Percentiles rank a stretch among this genome's conserved stretches.
Evolutionary conservation across 23 tunicate species (phyloP).

Genomic region (Diplosoma virens): DNA sequence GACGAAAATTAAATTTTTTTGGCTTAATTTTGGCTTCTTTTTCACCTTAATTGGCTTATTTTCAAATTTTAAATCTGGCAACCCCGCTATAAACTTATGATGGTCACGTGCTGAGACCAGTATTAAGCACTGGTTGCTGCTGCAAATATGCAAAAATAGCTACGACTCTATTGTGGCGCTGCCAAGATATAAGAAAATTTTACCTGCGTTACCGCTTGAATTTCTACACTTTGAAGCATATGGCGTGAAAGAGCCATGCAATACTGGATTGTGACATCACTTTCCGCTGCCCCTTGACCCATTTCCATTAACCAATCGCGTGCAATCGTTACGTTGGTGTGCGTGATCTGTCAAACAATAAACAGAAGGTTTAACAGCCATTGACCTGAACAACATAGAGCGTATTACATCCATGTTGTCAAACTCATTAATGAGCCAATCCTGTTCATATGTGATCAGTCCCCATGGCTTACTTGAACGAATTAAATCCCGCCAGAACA

Average conservation of each 20-base stretch:
- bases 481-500: constrained; percentile 74
- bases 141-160: no score
- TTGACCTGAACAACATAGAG: no score
- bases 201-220: constrained; percentile 78
- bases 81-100: no score
- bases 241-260: constrained; percentile 85
- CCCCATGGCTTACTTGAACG: constrained; percentile 78
- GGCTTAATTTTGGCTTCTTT: no score
- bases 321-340: constrained; percentile 46
- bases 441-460: constrained; percentile 85
- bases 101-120: no score
- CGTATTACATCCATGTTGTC: constrained; percentile 43
- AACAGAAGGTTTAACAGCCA: no score
- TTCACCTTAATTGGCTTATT: no score
- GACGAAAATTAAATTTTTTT: no score
- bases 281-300: constrained; percentile 71
- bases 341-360: constrained; percentile 34
- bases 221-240: constrained; percentile 92
- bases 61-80: no score
- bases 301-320: constrained; percentile 78
- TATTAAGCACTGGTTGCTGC: no score
- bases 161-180: no score
- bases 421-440: constrained; percentile 77
- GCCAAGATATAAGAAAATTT: no score
- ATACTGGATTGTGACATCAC: constrained; percentile 71